Conservation (phyloP, 1,140 invertebrate genomes). For the Leptonema lineaticorne region DNA sequence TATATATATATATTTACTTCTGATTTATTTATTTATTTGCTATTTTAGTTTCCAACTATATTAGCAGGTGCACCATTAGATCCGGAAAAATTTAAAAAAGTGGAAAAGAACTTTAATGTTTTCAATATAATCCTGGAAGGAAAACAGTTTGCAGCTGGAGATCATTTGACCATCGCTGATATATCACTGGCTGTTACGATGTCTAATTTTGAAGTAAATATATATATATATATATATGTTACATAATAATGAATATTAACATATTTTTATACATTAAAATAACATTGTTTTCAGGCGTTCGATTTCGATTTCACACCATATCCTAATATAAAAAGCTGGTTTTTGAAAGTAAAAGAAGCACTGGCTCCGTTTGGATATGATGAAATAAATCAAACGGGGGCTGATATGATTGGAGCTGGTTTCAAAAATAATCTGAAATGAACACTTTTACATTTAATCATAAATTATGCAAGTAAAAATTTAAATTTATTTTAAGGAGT, state of each 20-base stretch:
- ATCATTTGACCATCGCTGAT: conserved; percentile 74
- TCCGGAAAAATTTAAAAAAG: conserved; percentile 61
- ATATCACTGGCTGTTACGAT: conserved; percentile 62
- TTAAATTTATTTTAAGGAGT: too few relatives aligned
- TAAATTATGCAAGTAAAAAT: too few relatives aligned
- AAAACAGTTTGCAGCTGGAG: conserved; percentile 64
- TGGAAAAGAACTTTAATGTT: conserved; percentile 63
- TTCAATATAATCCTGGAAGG: conserved; percentile 67
- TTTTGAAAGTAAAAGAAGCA: conserved; percentile 63
- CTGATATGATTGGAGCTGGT: conserved; percentile 47
- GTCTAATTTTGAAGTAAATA: conserved; percentile 54
- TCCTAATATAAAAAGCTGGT: conserved; percentile 69
- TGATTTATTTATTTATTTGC: conserved; percentile 34
- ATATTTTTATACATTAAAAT: background rate
- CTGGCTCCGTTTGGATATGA: conserved; percentile 69
- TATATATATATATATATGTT: background rate
- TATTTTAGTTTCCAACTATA: conserved; percentile 49
- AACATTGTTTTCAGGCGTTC: conserved; percentile 55
- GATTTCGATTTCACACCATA: conserved; percentile 65
- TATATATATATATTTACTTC: background rate
- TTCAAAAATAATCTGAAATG: too few relatives aligned
- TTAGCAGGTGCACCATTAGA: conserved; percentile 51
- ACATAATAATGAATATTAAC: background rate
- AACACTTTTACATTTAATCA: too few relatives aligned
- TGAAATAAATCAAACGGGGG: conserved; percentile 62